Percentiles rank a stretch among this genome's conserved stretches.
Evolutionary conservation across 2,113 vertebrate species (phyloP).

Genomic region (Gallinago media): DNA sequence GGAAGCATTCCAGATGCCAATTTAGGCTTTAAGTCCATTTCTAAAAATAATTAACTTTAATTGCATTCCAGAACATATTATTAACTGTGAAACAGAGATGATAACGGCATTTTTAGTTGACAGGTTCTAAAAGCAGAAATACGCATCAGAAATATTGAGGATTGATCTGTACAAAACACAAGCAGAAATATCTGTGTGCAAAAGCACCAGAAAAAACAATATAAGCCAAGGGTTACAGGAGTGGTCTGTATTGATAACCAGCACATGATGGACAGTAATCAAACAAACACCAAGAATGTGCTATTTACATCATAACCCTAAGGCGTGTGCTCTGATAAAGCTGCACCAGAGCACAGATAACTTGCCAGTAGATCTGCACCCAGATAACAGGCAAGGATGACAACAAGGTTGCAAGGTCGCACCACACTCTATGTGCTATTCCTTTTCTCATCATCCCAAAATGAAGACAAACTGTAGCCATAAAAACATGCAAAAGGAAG

Average conservation of each 20-base stretch:
- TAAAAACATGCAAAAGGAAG: neutral
- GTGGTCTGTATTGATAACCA: neutral
- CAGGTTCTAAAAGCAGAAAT: neutral
- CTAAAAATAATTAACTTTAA: constrained; percentile 40
- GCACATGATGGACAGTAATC: neutral
- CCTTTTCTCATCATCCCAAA: neutral
- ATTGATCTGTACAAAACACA: neutral
- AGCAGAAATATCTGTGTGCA: neutral
- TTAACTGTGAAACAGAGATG: neutral
- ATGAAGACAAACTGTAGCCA: neutral
- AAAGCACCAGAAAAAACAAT: neutral
- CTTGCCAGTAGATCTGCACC: neutral
- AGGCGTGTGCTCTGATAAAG: neutral
- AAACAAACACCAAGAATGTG: neutral
- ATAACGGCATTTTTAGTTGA: neutral
- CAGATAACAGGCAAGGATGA: neutral
- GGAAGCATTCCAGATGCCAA: constrained; percentile 4
- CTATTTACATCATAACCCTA: neutral
- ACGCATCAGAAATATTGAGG: neutral
- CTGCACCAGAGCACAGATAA: neutral
- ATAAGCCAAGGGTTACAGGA: neutral
- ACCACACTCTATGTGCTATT: neutral
- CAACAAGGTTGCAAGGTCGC: neutral
- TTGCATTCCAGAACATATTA: neutral
- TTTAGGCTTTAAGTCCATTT: neutral